Conservation (phyloP, 2,797 vertebrate species). For the Sphenopsis melanotis region DNA sequence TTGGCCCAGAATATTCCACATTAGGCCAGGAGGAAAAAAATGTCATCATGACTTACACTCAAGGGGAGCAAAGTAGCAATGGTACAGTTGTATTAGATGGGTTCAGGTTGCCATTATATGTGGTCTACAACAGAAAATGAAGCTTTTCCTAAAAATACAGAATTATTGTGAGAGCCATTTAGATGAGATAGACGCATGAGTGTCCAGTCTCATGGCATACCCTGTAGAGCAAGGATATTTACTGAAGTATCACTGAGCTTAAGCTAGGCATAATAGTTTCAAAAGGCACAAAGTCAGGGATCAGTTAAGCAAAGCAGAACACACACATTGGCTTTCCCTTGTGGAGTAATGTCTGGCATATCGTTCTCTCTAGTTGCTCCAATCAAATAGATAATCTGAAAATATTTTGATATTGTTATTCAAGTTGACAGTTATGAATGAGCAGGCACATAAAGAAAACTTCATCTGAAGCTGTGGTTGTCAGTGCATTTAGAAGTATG, state of each 20-base stretch:
- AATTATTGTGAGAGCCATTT: background rate
- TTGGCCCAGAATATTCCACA: background rate
- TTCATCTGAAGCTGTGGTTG: background rate
- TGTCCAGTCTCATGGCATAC: background rate
- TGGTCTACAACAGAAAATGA: background rate
- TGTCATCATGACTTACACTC: background rate
- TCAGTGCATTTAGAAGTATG: background rate
- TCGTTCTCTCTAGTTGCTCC: background rate
- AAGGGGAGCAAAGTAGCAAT: background rate
- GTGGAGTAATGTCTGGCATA: background rate
- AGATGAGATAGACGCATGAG: background rate
- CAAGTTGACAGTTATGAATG: background rate
- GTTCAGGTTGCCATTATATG: background rate
- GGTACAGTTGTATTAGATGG: background rate
- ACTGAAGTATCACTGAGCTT: background rate
- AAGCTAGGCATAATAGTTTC: background rate
- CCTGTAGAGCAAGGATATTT: background rate
- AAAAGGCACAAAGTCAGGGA: background rate
- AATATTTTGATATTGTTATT: background rate
- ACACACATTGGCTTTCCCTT: background rate
- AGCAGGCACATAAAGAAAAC: background rate
- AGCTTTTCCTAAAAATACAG: background rate
- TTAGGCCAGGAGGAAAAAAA: background rate
- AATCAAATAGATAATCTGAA: background rate
- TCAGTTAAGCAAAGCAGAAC: background rate